Conservation (phyloP, 2,797 vertebrate genomes). For the Peromyscus attwateri region DNA sequence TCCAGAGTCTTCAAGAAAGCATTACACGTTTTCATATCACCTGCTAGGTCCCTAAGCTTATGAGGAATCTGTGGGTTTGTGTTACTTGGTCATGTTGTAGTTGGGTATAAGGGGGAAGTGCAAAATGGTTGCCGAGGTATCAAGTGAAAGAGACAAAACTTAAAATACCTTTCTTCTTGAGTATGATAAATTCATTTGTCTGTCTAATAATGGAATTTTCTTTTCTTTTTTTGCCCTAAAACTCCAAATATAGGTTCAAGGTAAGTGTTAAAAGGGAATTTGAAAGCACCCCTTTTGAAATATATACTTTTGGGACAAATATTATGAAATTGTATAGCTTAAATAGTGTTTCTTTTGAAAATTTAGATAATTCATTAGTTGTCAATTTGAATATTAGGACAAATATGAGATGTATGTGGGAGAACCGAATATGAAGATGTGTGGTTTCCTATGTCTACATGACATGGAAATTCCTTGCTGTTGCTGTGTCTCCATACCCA, state of each 20-base stretch:
- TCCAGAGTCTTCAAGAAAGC: not conserved
- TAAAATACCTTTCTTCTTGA: not conserved
- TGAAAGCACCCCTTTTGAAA: not conserved
- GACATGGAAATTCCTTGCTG: not conserved
- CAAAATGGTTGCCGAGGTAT: not conserved
- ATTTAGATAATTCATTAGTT: not conserved
- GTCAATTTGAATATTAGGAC: not conserved
- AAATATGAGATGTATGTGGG: not conserved
- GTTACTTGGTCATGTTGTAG: not conserved
- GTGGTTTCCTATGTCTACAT: not conserved
- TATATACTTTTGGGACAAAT: conserved; percentile 12
- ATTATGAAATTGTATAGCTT: not conserved
- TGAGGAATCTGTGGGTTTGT: not conserved
- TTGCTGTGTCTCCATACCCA: not conserved
- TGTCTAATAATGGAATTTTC: not conserved
- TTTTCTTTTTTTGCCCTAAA: not conserved
- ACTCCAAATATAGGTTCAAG: not conserved
- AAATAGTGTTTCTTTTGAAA: not conserved
- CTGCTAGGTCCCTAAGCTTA: not conserved
- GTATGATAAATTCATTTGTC: not conserved
- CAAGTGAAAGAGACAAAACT: conserved; percentile 1
- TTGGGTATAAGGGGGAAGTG: not conserved
- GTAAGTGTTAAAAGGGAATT: not conserved
- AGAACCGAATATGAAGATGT: not conserved
- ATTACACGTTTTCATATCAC: not conserved